Base-by-base conservation (phyloP, 2,113 vertebrate species). In the Hippocampus zosterae region DNA sequence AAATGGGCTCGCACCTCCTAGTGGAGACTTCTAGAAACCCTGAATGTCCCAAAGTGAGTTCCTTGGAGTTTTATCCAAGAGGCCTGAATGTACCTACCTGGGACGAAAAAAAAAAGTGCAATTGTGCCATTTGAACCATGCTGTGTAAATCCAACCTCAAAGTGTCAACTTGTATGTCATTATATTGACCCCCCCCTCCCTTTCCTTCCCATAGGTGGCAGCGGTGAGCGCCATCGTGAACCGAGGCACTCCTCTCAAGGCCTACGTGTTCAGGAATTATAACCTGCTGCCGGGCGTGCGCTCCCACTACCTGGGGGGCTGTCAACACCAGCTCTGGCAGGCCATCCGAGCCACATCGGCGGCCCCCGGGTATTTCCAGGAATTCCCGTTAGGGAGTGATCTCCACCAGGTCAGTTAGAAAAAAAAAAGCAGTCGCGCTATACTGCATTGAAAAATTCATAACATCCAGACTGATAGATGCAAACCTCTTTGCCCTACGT, bases 241-340 rank as follows among this genome's bases (percentile, higher is more conserved):
- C 88, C 92, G 92, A 86, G 96, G 97, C 65, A 92, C 91, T 56
- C 92, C 94, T 5, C 87, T 96, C 56, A 98, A 96, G 88, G 95
- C 96, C 4, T 97, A 95, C 74, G 95, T 98, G 70, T 98, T 98
- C 78, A 93, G 96, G 85, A 98, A 98, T 90, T 98, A 98, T 86
- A 96, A 94, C 76, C 92, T 96, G 75, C 91, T 94, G 52, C 95
- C 96, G 23, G 94, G 96, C 33, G 75, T 94, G 68, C 95, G 94
- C 70, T 95, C 97, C 50, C 96, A 95, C 83, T 98, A 98, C 76
- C 90, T 94, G 67, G 97, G 97, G 80, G 89, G 96, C 75, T 96
- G 95, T 88, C 93, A 95, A 15, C 94, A 97, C 85, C 94, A 96
- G 85, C 89, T 98, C 62, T 98, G 97, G 96, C 94, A 98, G 85